phyloP scores from a whole-genome alignment of 1,140 invertebrate genomes.

The Campoletis sonorensis region DNA sequence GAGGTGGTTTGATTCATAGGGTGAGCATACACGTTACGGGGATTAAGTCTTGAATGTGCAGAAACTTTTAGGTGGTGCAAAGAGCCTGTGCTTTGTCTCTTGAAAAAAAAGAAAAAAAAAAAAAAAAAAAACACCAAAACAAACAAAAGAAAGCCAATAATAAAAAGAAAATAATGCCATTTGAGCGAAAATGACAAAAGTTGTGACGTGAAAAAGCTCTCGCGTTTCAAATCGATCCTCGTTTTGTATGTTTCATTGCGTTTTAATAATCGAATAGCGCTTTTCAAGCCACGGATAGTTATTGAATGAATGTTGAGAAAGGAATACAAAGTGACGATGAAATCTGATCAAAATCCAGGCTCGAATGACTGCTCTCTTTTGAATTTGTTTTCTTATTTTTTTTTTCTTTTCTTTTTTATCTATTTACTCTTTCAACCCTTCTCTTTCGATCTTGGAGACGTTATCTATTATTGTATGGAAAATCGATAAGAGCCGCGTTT shows the following conservation, averaged over 20 bases:
- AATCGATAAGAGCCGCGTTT: slow-evolving; percentile 16
- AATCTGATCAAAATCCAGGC: too few species aligned
- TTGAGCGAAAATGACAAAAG: too few species aligned
- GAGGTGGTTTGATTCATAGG: too few species aligned
- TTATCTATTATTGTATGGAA: slow-evolving; percentile 30
- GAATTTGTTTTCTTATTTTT: not conserved
- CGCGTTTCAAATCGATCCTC: not conserved
- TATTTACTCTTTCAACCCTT: not conserved
- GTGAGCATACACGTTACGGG: not conserved
- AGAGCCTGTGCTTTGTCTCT: not conserved
- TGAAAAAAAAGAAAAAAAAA: not conserved
- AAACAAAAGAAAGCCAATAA: too few species aligned
- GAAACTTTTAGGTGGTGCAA: not conserved
- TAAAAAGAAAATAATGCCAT: too few species aligned
- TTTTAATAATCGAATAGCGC: too few species aligned
- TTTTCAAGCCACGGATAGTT: too few species aligned
- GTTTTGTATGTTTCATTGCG: not conserved
- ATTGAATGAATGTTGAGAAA: too few species aligned
- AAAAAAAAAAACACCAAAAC: too few species aligned
- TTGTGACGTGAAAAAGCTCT: not conserved
- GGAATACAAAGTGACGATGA: too few species aligned
- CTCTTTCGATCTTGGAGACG: not conserved
- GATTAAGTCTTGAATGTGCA: not conserved
- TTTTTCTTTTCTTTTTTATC: not conserved
- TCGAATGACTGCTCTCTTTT: not conserved